These are phyloP conservation scores for Caloenas nicobarica DNA, from an alignment of 2,113 vertebrate genomes.

Conservation along the genomic window DNA sequence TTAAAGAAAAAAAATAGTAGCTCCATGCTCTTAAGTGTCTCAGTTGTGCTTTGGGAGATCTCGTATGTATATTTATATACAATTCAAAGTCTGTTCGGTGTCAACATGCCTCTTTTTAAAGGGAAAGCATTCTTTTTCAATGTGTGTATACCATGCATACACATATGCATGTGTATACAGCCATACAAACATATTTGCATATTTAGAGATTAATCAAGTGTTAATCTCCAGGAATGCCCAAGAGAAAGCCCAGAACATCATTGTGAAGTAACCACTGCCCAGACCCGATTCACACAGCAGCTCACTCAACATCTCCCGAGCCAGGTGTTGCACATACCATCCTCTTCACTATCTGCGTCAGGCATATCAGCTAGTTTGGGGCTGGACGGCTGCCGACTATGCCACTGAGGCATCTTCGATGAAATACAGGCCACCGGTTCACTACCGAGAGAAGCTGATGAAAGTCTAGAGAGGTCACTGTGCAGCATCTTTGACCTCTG, in stretches of 20 bases:
- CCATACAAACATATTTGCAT: accelerated
- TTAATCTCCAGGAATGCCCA: background rate
- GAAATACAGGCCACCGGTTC: constrained; percentile 73
- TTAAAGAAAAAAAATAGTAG: background rate
- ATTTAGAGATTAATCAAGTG: background rate
- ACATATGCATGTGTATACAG: background rate
- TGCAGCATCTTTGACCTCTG: constrained; percentile 95
- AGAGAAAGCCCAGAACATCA: background rate
- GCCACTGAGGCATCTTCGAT: constrained; percentile 79
- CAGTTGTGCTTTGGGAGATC: background rate
- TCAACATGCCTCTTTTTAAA: constrained; percentile 1
- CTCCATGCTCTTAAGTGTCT: constrained; percentile 3
- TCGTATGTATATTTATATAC: background rate
- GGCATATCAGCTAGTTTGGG: constrained; percentile 71
- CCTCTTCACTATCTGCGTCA: constrained; percentile 86
- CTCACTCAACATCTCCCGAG: constrained; percentile 34
- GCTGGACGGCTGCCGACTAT: constrained; percentile 63
- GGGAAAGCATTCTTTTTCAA: background rate
- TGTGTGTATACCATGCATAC: background rate
- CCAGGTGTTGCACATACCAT: constrained; percentile 83
- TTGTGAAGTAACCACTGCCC: background rate
- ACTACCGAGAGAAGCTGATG: constrained; percentile 69
- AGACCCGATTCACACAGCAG: constrained; percentile 29
- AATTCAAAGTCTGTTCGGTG: background rate
- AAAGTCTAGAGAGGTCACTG: constrained; percentile 75